phyloP scores from a whole-genome alignment of 2,797 vertebrate genomes.

The Karalla daura region DNA sequence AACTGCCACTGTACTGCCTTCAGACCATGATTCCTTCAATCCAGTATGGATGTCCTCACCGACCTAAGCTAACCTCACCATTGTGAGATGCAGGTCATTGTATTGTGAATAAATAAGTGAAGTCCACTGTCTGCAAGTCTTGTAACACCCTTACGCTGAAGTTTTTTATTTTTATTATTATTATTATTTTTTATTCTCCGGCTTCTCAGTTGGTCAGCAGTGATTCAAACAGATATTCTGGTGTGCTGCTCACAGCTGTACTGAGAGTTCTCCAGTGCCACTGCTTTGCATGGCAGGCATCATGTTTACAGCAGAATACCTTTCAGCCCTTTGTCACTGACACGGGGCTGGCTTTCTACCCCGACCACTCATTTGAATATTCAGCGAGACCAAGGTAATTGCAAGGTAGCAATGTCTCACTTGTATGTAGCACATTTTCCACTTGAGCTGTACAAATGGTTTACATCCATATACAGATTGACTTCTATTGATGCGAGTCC shows the following conservation, averaged over 20 bases:
- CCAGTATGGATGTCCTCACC: constrained; percentile 1
- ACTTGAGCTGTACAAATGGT: not conserved
- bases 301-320: constrained; percentile 72
- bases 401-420: constrained; percentile 12
- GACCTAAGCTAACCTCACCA: not conserved
- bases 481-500: not conserved
- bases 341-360: constrained; percentile 49
- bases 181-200: not conserved
- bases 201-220: constrained; percentile 1
- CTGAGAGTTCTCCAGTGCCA: constrained; percentile 59
- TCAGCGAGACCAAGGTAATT: constrained; percentile 24
- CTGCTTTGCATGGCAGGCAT: constrained; percentile 79
- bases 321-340: constrained; percentile 61
- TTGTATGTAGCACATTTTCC: not conserved
- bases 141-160: no score
- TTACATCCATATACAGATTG: not conserved
- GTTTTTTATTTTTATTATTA: no score
- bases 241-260: constrained; percentile 55
- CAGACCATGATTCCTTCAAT: constrained; percentile 25
- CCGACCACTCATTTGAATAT: constrained; percentile 72
- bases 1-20: constrained; percentile 48
- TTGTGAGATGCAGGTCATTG: constrained; percentile 9
- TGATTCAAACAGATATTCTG: constrained; percentile 18
- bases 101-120: constrained; percentile 10
- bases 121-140: constrained; percentile 1